These are phyloP conservation scores for Setophaga kirtlandii DNA, from an alignment of 2,113 vertebrate species.

Conservation along the genomic window DNA sequence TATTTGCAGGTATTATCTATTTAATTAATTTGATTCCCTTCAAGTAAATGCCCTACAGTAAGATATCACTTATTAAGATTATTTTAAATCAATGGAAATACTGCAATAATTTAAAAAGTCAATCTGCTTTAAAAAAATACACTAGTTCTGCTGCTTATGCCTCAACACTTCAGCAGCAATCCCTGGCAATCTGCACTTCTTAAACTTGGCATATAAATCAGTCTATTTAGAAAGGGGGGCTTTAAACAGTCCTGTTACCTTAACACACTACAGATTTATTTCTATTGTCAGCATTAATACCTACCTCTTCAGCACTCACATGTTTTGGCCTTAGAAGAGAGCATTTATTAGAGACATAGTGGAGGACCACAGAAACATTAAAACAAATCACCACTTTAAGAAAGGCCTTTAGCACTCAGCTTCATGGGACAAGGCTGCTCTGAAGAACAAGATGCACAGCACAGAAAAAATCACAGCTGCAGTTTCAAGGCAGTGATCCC, in stretches of 20 bases:
- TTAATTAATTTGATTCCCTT: background rate
- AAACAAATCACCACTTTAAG: slow-evolving; percentile 1
- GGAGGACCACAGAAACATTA: slow-evolving; percentile 20
- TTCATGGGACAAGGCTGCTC: slow-evolving; percentile 20
- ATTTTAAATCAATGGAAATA: background rate
- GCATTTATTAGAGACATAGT: slow-evolving; percentile 7
- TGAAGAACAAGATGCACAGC: background rate
- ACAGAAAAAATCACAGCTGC: slow-evolving; percentile 34
- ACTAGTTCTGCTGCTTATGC: background rate
- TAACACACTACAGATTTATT: background rate
- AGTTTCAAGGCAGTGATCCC: background rate
- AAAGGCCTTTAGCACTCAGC: slow-evolving; percentile 19
- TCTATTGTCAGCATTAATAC: slow-evolving; percentile 27
- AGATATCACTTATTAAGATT: background rate
- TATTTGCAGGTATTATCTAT: background rate
- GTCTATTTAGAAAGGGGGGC: background rate
- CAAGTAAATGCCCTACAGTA: background rate
- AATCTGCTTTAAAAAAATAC: background rate
- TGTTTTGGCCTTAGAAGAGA: slow-evolving; percentile 21
- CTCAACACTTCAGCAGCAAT: background rate
- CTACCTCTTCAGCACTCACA: slow-evolving; percentile 62
- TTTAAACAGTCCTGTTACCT: background rate
- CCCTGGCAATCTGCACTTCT: background rate
- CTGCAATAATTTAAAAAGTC: background rate
- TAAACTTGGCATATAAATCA: background rate